A percentile compares a stretch with the other conserved stretches of the same genome.
These are phyloP conservation scores for Cataglyphis hispanica DNA, from an alignment of 1,140 invertebrate species.

Conservation along the genomic window DNA sequence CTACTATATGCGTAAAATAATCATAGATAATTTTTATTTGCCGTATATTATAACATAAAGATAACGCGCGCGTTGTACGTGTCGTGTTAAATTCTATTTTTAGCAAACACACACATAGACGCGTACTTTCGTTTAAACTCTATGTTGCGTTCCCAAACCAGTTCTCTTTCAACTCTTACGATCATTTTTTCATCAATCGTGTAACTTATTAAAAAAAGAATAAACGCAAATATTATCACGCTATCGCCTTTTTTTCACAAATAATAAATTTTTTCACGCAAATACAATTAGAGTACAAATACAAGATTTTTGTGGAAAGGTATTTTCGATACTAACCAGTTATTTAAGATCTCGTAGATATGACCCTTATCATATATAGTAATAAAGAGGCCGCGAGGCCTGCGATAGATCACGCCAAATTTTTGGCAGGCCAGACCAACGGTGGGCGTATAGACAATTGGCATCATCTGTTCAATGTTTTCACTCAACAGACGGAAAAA, in stretches of 20 bases:
- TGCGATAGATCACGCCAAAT: slow-evolving; percentile 97
- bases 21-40: slow-evolving; percentile 10
- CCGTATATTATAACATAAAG: background rate
- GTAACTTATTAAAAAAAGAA: background rate
- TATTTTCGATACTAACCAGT: slow-evolving; percentile 89
- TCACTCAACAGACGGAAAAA: slow-evolving; percentile 97
- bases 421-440: slow-evolving; percentile 99
- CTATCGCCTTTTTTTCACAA: background rate
- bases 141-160: background rate
- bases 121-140: slow-evolving; percentile 1
- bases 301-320: no score
- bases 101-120: slow-evolving; percentile 23
- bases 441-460: slow-evolving; percentile 99
- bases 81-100: slow-evolving; percentile 22
- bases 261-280: no score
- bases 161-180: background rate
- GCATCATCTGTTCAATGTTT: slow-evolving; percentile 98
- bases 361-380: slow-evolving; percentile 98
- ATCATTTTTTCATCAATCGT: slow-evolving; percentile 15
- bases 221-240: background rate
- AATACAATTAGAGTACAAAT: no score
- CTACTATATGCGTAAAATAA: background rate
- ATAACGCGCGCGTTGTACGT: background rate
- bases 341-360: slow-evolving; percentile 95
- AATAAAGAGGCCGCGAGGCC: slow-evolving; percentile 98